Evolutionary conservation across 2,797 vertebrate species (phyloP), one percentile per base, ranked within the genome.

Genomic region (Scyliorhinus canicula): DNA sequence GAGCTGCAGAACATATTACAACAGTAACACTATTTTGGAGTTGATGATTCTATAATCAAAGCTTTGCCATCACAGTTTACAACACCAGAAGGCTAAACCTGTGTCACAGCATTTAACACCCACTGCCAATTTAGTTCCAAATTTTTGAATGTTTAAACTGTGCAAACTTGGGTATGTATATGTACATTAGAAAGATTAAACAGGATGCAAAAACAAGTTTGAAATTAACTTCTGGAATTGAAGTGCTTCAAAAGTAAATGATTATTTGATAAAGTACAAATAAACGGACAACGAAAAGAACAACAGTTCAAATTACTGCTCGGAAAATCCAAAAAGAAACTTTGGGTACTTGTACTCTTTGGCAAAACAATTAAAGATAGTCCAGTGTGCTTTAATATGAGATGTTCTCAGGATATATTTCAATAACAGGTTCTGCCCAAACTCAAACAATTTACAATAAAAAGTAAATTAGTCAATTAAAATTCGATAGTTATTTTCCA

Each of bases 61-160:
- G 47, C 28, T 94, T 94, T 71, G 50, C 24, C 69, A 71, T 94
- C 93, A 71, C 47, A 52, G 65, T 74, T 94, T 94, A 71, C 47
- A 52, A 52, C 44, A 52, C 47, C 93, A 94, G 69, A 94, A 50
- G 47, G 28, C 5, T 74, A 55, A 94, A 94, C 44, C 50, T 71
- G 44, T 94, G 69, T 74, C 67, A 94, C 47, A 74, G 16, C 44
- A 94, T 94, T 74, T 52, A 69, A 91, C 60, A 91, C 57, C 35
- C n/a, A 91, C n/a, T 91, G 88, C 57, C 88, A 91, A 44, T 50
- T 91, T 82, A 82, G 47, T 82, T 91, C 52, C 82, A 35, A 55
- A 35, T 88, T 16, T 52, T 55, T 57, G 52, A 57, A 5, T 88
- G 50, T 40, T 91, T 63, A 63, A 65, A 91, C 21, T 40, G 88